These are phyloP conservation scores for Nematolebias whitei DNA, from an alignment of 2,113 vertebrate genomes.

Conservation along the genomic window DNA sequence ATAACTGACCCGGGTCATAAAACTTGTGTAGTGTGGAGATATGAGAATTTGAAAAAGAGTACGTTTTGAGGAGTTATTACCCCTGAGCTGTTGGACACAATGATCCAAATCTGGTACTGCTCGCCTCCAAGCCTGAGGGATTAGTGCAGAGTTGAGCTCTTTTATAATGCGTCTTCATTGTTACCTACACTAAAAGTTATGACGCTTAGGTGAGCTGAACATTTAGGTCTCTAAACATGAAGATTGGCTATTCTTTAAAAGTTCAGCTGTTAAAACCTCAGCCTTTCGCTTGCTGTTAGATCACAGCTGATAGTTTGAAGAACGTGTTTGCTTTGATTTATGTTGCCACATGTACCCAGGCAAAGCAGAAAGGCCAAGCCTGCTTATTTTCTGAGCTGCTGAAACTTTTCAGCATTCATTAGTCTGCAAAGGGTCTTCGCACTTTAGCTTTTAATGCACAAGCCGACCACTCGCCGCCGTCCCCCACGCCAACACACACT, in stretches of 20 bases:
- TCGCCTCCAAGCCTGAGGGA: constrained; percentile 70
- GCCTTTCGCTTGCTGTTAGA: not conserved
- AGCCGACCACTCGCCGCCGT: constrained; percentile 34
- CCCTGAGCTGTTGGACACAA: constrained; percentile 67
- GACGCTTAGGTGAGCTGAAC: constrained; percentile 26
- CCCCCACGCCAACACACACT: constrained; percentile 24
- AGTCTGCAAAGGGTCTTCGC: constrained; percentile 60
- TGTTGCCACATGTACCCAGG: constrained; percentile 20
- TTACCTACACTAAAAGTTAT: constrained; percentile 27
- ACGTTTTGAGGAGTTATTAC: constrained; percentile 70
- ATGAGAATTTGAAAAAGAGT: constrained; percentile 63
- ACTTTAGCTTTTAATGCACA: constrained; percentile 47
- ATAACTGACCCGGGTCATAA: constrained; percentile 64
- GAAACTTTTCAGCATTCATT: constrained; percentile 45
- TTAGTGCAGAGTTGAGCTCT: constrained; percentile 67
- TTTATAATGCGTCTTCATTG: not conserved
- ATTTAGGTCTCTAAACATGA: constrained; percentile 22
- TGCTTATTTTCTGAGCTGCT: constrained; percentile 41
- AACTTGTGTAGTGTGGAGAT: constrained; percentile 55
- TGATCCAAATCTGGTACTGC: constrained; percentile 59
- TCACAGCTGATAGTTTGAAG: constrained; percentile 18
- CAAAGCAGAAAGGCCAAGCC: constrained; percentile 23
- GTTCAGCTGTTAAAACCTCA: not conserved
- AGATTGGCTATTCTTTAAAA: constrained; percentile 12
- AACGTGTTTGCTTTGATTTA: constrained; percentile 38